A percentile compares a stretch with the other conserved stretches of the same genome.
These are phyloP conservation scores for Teinopalpus imperialis DNA, from an alignment of 2,888 invertebrate genomes.

Conservation along the genomic window DNA sequence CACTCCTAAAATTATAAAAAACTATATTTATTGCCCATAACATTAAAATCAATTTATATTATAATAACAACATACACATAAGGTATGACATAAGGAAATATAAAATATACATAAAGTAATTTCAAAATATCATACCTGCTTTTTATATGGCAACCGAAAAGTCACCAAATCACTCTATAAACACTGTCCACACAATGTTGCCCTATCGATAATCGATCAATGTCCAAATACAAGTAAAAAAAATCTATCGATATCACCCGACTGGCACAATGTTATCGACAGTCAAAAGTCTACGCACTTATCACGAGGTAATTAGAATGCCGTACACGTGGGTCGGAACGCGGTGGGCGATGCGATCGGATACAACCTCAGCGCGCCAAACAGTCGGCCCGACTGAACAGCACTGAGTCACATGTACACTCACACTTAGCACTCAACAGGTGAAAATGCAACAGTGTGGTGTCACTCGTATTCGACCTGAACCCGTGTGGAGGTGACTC, in stretches of 20 bases:
- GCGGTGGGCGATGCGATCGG: conserved; percentile 35
- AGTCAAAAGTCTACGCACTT: conserved; percentile 64
- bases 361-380: conserved; percentile 70
- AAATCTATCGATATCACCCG: conserved; percentile 31
- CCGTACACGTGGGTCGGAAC: conserved; percentile 59
- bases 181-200: conserved; percentile 57
- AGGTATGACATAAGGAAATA: no score
- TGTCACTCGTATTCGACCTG: conserved; percentile 67
- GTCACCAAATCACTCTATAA: conserved; percentile 60
- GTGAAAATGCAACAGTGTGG: conserved; percentile 75
- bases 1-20: no score
- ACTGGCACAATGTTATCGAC: conserved; percentile 53
- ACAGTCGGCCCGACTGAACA: conserved; percentile 72
- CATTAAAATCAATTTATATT: no score
- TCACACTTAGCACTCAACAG: conserved; percentile 64
- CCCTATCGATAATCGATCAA: conserved; percentile 37
- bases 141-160: no score
- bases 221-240: conserved; percentile 33
- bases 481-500: conserved; percentile 67
- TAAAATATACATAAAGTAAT: no score
- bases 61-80: no score
- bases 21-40: no score
- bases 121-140: no score
- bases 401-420: conserved; percentile 57
- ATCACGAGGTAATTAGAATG: conserved; percentile 64